Evolutionary conservation across 2,113 vertebrate genomes (phyloP), one percentile per base, ranked within the genome.

Genomic region (Benitochromis conjunctus): DNA sequence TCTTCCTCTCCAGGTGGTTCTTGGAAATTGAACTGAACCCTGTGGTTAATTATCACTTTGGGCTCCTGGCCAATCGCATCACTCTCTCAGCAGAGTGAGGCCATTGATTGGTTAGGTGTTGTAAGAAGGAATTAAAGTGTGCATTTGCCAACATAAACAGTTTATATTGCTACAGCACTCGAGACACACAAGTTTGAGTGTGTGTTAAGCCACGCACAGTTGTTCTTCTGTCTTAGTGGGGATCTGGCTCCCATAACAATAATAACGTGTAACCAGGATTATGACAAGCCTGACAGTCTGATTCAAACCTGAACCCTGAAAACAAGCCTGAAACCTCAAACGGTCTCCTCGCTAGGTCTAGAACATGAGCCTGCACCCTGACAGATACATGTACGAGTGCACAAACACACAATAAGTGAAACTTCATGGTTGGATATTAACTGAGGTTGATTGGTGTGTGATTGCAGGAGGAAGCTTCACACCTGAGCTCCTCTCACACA

Each of bases 391-490:
- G 46, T 48, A 31, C 43, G n/a, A 31, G 46, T 53, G 46, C 26
- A 31, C 43, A 74, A 71, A 84, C 16, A 69, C 21, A 3, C 9
- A 77, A 48, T 89, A 54, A 85, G 48, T 76, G 46, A 43, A 21
- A 79, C 34, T 66, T 85, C 5, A 66, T n/a, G 46, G 62, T 78
- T 57, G 26, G 85, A 83, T 80, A 60, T 80, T 80, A 91, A 85
- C 58, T 76, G 53, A 36, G 21, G 78, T 80, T 78, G 80, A 89
- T 88, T 84, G 81, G 84, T 85, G 82, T 90, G 56, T 86, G 88
- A 91, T 88, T 91, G 83, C 85, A 78, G 60, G 36, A 84, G 62
- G 71, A 86, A 60, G 81, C 57, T 41, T 79, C 71, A 77, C 86
- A 91, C 88, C 86, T 84, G 86, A 36, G 66, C 82, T 66, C 86